These are phyloP conservation scores for Pectinophora gossypiella DNA, from an alignment of 1,140 invertebrate genomes.

Conservation along the genomic window DNA sequence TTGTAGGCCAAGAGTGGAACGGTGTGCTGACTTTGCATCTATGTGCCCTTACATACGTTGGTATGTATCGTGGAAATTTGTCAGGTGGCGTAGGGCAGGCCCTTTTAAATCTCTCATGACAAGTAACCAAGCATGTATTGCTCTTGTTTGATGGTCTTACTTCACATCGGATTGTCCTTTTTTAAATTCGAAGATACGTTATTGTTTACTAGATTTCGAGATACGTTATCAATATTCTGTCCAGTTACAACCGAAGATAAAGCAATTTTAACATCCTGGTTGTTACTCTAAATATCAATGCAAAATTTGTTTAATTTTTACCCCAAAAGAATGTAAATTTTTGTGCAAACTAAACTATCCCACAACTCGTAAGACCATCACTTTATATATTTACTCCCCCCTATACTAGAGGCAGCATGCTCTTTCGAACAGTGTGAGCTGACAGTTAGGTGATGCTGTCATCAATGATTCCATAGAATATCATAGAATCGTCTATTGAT, in stretches of 20 bases:
- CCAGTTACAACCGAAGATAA: too few species aligned
- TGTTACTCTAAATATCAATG: too few species aligned
- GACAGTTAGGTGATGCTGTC: slow-evolving; percentile 43
- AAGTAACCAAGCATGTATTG: slow-evolving; percentile 67
- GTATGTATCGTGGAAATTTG: slow-evolving; percentile 17
- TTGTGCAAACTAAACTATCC: too few species aligned
- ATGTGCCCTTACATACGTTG: background rate
- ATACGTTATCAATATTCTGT: too few species aligned
- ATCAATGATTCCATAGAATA: slow-evolving; percentile 22
- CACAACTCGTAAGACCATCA: slow-evolving; percentile 24
- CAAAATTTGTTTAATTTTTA: too few species aligned
- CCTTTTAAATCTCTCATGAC: slow-evolving; percentile 71
- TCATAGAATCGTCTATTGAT: slow-evolving; percentile 17
- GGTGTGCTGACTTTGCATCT: slow-evolving; percentile 48
- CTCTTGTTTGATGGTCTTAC: slow-evolving; percentile 26
- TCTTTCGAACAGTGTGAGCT: slow-evolving; percentile 66
- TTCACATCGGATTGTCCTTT: background rate
- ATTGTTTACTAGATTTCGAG: too few species aligned
- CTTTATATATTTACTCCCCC: slow-evolving; percentile 12
- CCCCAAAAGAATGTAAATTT: too few species aligned
- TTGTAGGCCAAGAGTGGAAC: slow-evolving; percentile 61
- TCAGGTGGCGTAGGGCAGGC: slow-evolving; percentile 68
- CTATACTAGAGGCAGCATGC: slow-evolving; percentile 65
- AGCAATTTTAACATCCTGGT: too few species aligned
- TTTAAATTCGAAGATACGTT: too few species aligned